These are phyloP conservation scores for Rhizomys pruinosus DNA, from an alignment of 2,113 vertebrate genomes.

Conservation along the genomic window DNA sequence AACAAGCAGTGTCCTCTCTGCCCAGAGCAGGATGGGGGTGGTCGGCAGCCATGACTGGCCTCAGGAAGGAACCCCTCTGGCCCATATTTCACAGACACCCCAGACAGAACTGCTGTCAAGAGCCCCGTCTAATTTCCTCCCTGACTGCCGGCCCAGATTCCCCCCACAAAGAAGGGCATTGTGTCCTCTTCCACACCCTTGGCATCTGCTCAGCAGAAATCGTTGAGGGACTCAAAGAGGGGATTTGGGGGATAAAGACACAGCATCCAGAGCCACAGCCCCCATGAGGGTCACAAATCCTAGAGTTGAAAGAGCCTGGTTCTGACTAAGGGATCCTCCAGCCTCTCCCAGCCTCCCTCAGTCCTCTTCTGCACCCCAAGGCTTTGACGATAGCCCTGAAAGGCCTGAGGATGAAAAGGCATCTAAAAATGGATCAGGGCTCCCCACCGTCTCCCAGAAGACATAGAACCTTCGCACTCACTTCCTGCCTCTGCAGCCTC, in stretches of 20 bases:
- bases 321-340: slow-evolving; percentile 71
- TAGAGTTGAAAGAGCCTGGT: slow-evolving; percentile 75
- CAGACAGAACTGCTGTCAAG: slow-evolving; percentile 77
- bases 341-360: slow-evolving; percentile 55
- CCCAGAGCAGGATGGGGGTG: slow-evolving; percentile 42
- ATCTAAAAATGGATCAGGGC: slow-evolving; percentile 59
- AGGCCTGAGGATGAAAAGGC: slow-evolving; percentile 49
- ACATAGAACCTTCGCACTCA: slow-evolving; percentile 78
- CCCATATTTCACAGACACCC: slow-evolving; percentile 76
- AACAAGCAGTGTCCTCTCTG: slow-evolving; percentile 69
- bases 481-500: slow-evolving; percentile 46
- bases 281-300: slow-evolving; percentile 88
- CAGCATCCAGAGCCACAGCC: slow-evolving; percentile 80
- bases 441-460: slow-evolving; percentile 79
- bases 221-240: not conserved
- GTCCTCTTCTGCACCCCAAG: slow-evolving; percentile 78
- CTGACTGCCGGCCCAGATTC: slow-evolving; percentile 68
- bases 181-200: slow-evolving; percentile 76
- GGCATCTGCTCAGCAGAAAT: slow-evolving; percentile 83
- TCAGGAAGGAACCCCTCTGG: slow-evolving; percentile 64
- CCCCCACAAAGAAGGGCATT: slow-evolving; percentile 79
- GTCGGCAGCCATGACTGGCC: slow-evolving; percentile 28
- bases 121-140: slow-evolving; percentile 83
- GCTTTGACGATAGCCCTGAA: not conserved
- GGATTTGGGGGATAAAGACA: slow-evolving; percentile 51